Base-by-base conservation (phyloP, 2,888 invertebrate genomes). In the Drosophila imparisetae region DNA sequence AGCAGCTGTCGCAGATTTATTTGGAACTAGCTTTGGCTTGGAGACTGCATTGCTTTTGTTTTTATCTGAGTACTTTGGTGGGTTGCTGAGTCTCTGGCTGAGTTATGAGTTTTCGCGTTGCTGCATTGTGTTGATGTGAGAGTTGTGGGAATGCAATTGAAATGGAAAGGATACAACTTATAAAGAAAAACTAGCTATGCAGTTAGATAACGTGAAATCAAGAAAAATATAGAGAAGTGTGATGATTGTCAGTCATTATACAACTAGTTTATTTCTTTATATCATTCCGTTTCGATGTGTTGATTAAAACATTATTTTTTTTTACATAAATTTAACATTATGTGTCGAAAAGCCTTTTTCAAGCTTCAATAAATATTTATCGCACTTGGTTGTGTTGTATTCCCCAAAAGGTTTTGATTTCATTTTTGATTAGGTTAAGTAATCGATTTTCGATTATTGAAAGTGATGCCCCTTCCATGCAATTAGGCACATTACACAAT, bases 21-120 rank as follows among this genome's bases (percentile, higher is more conserved):
- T 72, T 75, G 68, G 63, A 78, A 83, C 71, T 58, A 42, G 36
- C 29, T 64, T 66, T 52, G 59, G 57, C 42, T 48, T 13, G 40
- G 38, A 77, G 71, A 62, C 64, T 67, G 65, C 50, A 86, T 80
- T 77, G 80, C 77, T 57, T 69, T 59, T 32, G 21, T 42, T 55
- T 45, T 48, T 42, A 27, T 42, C 53, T 64, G 15, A 60, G 48
- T 36, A 13, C 4, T 7, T 15, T 34, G 40, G 21, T 10, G 48
- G 21, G 18, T 58, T 42, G 45, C 36, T n/a, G 36, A 29, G 45
- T 63, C 59, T 54, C 57, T 29, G 30, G 29, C 38, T 65, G 49
- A 62, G 59, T 49, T 71, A 67, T 68, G 52, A 78, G 84, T 57
- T 65, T 38, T 80, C 54, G 54, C 67, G 63, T 76, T 79, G 70